Percentiles rank a stretch among this genome's conserved stretches.
phyloP scores from a whole-genome alignment of 1,140 invertebrate species.

The Battus philenor region DNA sequence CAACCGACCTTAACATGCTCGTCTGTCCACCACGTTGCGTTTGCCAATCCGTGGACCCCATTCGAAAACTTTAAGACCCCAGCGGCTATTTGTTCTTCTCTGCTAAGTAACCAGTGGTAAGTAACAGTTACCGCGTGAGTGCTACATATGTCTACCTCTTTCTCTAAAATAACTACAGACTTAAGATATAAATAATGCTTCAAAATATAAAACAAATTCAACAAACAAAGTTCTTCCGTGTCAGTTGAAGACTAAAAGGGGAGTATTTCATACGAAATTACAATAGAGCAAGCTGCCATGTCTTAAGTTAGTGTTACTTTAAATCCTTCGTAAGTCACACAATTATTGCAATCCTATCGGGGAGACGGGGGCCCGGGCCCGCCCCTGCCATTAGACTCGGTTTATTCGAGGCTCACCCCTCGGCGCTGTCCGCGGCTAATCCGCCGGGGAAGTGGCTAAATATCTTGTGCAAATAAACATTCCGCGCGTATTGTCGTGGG shows the following conservation, averaged over 20 bases:
- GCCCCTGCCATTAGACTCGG: constrained; percentile 63
- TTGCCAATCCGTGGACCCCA: too few relatives aligned
- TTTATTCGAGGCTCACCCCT: constrained; percentile 45
- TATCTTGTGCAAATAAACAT: constrained; percentile 75
- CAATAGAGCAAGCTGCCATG: constrained; percentile 11
- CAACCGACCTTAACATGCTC: too few relatives aligned
- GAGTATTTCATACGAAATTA: constrained; percentile 8
- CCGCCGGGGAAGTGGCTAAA: constrained; percentile 71
- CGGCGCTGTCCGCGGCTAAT: constrained; percentile 61
- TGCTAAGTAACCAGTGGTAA: too few relatives aligned
- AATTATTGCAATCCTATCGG: constrained; percentile 45
- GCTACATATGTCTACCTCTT: too few relatives aligned
- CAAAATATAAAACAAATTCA: too few relatives aligned
- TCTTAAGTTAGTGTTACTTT: constrained; percentile 19
- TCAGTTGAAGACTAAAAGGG: neutral
- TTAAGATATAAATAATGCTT: too few relatives aligned
- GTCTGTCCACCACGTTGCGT: too few relatives aligned
- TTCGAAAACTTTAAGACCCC: too few relatives aligned
- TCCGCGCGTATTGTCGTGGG: constrained; percentile 59
- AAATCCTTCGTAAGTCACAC: constrained; percentile 49
- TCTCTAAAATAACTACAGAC: too few relatives aligned
- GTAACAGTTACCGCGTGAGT: too few relatives aligned
- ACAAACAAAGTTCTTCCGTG: too few relatives aligned
- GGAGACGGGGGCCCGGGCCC: constrained; percentile 36
- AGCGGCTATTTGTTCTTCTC: too few relatives aligned